Percentiles rank a stretch among this genome's conserved stretches.
Evolutionary conservation across 2,113 vertebrate genomes (phyloP).

Genomic region (Melierax canorus): DNA sequence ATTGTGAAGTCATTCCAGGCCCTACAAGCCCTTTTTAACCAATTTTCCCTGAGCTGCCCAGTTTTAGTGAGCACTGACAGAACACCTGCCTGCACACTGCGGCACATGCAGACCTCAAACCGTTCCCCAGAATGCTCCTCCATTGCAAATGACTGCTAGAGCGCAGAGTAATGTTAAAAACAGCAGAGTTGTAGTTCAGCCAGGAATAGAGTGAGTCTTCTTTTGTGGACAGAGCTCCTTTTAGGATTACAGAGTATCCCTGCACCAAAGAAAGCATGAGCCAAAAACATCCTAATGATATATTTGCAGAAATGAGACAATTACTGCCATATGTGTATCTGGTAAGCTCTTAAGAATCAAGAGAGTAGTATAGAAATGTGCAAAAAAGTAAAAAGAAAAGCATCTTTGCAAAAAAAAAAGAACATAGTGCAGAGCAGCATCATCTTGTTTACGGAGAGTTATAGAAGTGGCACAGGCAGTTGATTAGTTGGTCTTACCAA

Average conservation of each 20-base stretch:
- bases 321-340: not conserved
- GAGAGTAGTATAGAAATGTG: not conserved
- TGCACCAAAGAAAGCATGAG: slow-evolving; percentile 40
- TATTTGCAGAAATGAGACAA: not conserved
- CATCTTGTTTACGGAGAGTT: not conserved
- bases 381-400: not conserved
- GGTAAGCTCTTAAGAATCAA: not conserved
- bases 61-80: slow-evolving; percentile 27
- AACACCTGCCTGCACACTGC: slow-evolving; percentile 35
- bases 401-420: not conserved
- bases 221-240: slow-evolving; percentile 33
- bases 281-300: not conserved
- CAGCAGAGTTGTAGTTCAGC: slow-evolving; percentile 46
- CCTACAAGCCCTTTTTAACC: slow-evolving; percentile 59
- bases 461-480: not conserved
- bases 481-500: slow-evolving; percentile 8
- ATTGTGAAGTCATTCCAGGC: slow-evolving; percentile 70
- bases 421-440: not conserved
- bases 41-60: slow-evolving; percentile 44
- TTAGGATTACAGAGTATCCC: slow-evolving; percentile 21
- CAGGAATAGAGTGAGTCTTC: slow-evolving; percentile 37
- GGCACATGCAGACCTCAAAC: slow-evolving; percentile 47
- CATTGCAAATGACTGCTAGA: not conserved
- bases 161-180: slow-evolving; percentile 28
- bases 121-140: slow-evolving; percentile 44